Base-by-base conservation (phyloP, 2,113 vertebrate genomes). In the Castor canadensis region DNA sequence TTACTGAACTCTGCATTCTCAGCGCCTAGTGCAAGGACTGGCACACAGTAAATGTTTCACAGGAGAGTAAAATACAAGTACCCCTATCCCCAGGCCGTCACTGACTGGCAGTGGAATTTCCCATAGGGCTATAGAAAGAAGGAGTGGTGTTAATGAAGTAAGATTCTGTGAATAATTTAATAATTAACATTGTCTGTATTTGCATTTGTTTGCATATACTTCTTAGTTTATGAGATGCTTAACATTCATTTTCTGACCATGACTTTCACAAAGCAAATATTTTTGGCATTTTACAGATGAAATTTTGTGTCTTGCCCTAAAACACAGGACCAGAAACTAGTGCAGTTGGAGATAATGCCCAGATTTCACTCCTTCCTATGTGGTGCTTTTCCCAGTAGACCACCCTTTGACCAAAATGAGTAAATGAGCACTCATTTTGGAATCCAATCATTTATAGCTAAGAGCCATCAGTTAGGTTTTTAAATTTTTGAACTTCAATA, bases 161-260 rank as follows among this genome's bases (percentile, higher is more conserved):
- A 95, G 60, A 93, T 20, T 87, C 43, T 38, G 49, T 94, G 91
- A 96, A 93, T 96, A 81, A 93, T 87, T 97, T 90, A 52, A 52
- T 90, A 85, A 95, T 95, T 96, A 94, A 66, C 54, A 81, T 56
- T 94, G 67, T 40, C n/a, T 94, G 64, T 19, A 93, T 96, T 96
- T 96, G 93, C 91, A 94, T 97, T 10, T 76, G 72, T 96, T 96
- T 96, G 77, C 82, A 94, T 97, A 90, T 96, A 9, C 19, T 91
- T 92, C 43, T 76, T 82, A 38, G 67, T 54, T 94, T 88, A 89
- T 93, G 43, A 95, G 95, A 93, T 77, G 10, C 38, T 88, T 94
- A 72, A 17, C 30, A 62, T 92, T 73, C 12, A 67, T 94, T 97
- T 92, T 72, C 81, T 93, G 45, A 66, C n/a, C 32, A 67, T 87